phyloP scores from a whole-genome alignment of 2,888 invertebrate genomes.

The Masnerella sp. region DNA sequence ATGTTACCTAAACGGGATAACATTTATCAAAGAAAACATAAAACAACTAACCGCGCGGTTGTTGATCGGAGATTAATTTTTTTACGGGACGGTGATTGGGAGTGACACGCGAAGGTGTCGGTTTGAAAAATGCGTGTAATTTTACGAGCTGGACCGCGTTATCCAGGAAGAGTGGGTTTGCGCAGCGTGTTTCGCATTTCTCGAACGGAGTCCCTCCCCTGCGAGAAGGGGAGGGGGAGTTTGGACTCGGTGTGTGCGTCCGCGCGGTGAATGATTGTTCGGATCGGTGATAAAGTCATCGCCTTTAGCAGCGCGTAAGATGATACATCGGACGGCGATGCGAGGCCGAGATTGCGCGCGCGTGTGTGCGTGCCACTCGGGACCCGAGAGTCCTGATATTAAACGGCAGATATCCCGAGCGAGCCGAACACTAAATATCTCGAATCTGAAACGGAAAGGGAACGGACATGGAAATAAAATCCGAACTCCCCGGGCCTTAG shows the following conservation, averaged over 20 bases:
- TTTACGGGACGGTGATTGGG: conserved; percentile 30
- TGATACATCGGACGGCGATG: conserved; percentile 77
- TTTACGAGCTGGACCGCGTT: conserved; percentile 42
- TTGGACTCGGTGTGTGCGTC: conserved; percentile 52
- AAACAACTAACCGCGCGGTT: too few relatives aligned
- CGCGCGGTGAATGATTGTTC: conserved; percentile 71
- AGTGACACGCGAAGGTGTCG: conserved; percentile 55
- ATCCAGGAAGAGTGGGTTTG: conserved; percentile 44
- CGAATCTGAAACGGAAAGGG: conserved; percentile 55
- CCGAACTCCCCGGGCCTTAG: conserved; percentile 41
- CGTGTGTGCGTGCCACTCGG: conserved; percentile 33
- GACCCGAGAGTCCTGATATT: conserved; percentile 63
- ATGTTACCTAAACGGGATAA: too few relatives aligned
- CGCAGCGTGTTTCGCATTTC: conserved; percentile 53
- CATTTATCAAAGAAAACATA: conserved; percentile 2
- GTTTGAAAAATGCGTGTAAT: conserved; percentile 57
- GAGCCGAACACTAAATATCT: conserved; percentile 67
- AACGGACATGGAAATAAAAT: conserved; percentile 56
- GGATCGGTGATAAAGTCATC: conserved; percentile 78
- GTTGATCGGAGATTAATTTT: too few relatives aligned
- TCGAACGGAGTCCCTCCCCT: too few relatives aligned
- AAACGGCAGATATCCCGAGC: conserved; percentile 65
- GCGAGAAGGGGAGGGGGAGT: conserved; percentile 49
- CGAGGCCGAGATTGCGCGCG: conserved; percentile 70
- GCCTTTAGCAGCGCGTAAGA: conserved; percentile 76